These are phyloP conservation scores for Drosophila cognata DNA, from an alignment of 2,888 invertebrate genomes.

Conservation along the genomic window DNA sequence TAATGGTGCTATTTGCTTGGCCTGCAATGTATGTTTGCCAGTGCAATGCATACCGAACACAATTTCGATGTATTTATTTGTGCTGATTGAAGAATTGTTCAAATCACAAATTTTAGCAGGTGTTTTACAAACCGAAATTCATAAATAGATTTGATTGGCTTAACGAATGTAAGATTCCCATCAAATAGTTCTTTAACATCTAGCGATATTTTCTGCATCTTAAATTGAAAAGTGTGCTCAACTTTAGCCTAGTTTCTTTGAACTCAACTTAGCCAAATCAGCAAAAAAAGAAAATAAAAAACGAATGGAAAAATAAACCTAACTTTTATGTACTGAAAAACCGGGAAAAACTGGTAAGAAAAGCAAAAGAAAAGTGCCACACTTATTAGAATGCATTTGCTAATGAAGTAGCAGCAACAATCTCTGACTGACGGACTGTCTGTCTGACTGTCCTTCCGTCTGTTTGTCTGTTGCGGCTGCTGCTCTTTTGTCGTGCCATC, in stretches of 20 bases:
- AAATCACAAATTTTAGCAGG: background rate
- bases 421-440: constrained; percentile 9
- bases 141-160: background rate
- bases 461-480: constrained; percentile 47
- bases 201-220: background rate
- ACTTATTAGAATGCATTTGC: constrained; percentile 67
- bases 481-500: constrained; percentile 64
- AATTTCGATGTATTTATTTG: background rate
- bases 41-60: background rate
- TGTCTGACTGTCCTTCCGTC: background rate
- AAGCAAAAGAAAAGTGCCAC: constrained; percentile 27
- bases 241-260: constrained; percentile 26
- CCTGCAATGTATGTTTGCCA: no score
- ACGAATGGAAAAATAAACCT: background rate
- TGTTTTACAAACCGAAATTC: no score
- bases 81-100: no score
- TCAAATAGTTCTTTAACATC: background rate
- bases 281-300: constrained; percentile 1
- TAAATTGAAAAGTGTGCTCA: background rate
- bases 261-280: constrained; percentile 2
- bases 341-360: constrained; percentile 2
- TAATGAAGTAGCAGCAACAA: constrained; percentile 52
- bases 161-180: background rate
- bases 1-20: background rate
- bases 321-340: constrained; percentile 3